Percentiles rank a stretch among this genome's conserved stretches.
phyloP scores from a whole-genome alignment of 2,113 vertebrate species.

The Alces alces region DNA sequence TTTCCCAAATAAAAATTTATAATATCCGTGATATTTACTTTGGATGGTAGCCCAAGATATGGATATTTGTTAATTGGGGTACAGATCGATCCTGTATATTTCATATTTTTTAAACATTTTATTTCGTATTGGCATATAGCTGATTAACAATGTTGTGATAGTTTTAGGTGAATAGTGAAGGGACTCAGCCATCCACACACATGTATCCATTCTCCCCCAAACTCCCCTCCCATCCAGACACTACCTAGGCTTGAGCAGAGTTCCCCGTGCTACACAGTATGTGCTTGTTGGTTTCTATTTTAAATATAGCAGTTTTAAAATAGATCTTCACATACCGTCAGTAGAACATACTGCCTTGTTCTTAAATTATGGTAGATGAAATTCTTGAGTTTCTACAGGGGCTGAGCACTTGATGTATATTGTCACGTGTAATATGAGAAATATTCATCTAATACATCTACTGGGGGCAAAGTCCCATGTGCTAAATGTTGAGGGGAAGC shows the following conservation, averaged over 20 bases:
- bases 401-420: fast-evolving
- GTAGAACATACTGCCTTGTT: background rate
- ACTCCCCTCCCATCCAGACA: background rate
- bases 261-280: background rate
- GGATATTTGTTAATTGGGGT: background rate
- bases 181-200: background rate
- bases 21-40: background rate
- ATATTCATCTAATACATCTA: too few species aligned
- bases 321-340: background rate
- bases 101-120: background rate
- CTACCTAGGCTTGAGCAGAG: background rate
- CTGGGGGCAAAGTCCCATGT: background rate
- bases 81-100: background rate
- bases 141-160: background rate
- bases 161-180: background rate
- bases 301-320: background rate
- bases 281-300: background rate
- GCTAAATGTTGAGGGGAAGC: background rate
- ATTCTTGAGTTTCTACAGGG: background rate
- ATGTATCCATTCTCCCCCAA: background rate
- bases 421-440: too few species aligned
- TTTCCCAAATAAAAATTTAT: background rate
- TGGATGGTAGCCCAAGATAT: background rate
- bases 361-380: background rate
- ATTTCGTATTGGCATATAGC: background rate